phyloP scores from a whole-genome alignment of 2,888 invertebrate genomes.

The Tetranychus truncatus region DNA sequence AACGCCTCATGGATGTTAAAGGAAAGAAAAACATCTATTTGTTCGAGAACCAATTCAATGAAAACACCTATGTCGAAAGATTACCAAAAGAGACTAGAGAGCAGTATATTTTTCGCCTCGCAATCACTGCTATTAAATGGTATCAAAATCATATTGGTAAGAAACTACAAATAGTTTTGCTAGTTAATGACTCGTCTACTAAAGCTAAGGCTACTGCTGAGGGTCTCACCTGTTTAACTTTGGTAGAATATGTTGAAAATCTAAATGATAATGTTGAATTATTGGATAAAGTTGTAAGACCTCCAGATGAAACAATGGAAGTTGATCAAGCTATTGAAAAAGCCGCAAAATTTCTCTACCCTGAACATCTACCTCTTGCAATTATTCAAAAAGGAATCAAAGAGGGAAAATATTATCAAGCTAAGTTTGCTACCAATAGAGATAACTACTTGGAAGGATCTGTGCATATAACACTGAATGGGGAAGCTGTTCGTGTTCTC shows the following conservation, averaged over 20 bases:
- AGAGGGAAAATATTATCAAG: constrained; percentile 51
- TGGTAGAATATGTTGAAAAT: constrained; percentile 51
- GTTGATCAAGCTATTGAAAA: constrained; percentile 9
- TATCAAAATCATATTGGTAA: constrained; percentile 52
- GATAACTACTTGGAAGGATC: constrained; percentile 86
- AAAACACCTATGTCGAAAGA: constrained; percentile 56
- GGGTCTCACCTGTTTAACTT: constrained; percentile 2
- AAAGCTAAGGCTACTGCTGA: constrained; percentile 44
- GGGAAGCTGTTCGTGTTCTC: constrained; percentile 47
- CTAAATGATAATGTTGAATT: constrained; percentile 47
- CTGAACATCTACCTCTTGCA: constrained; percentile 59
- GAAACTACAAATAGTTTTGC: constrained; percentile 42
- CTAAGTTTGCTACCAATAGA: constrained; percentile 53
- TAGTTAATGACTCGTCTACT: constrained; percentile 68
- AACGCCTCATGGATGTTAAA: constrained; percentile 63
- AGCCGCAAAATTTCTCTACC: constrained; percentile 41
- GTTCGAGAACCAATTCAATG: constrained; percentile 91
- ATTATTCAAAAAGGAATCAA: constrained; percentile 63
- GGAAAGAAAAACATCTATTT: constrained; percentile 62
- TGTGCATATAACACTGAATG: constrained; percentile 50
- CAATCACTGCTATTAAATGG: constrained; percentile 61
- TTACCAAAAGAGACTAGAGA: constrained; percentile 62
- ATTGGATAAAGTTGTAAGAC: constrained; percentile 50
- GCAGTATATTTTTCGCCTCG: constrained; percentile 79
- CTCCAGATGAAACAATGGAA: constrained; percentile 10